phyloP scores from a whole-genome alignment of 1,140 invertebrate genomes.

The Dinothrombium tinctorium region DNA sequence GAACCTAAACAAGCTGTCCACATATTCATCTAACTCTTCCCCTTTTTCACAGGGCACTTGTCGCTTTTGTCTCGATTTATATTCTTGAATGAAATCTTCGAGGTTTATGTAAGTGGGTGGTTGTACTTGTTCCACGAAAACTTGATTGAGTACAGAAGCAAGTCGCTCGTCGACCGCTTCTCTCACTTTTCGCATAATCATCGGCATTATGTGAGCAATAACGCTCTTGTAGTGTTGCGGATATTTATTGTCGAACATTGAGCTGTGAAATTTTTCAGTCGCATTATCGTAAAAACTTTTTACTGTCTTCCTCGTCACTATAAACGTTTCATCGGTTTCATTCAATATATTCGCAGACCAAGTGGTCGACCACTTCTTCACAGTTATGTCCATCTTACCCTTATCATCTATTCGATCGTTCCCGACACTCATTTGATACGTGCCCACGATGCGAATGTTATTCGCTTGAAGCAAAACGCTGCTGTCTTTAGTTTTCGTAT shows the following conservation, averaged over 20 bases:
- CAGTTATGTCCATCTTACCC: background rate
- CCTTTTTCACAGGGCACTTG: constrained; percentile 18
- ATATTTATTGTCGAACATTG: background rate
- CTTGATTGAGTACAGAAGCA: background rate
- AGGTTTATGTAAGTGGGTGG: background rate
- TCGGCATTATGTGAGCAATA: background rate
- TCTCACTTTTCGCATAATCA: background rate
- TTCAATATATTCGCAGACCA: background rate
- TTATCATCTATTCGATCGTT: background rate
- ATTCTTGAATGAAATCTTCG: background rate
- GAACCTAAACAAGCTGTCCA: constrained; percentile 17
- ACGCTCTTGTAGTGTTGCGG: background rate
- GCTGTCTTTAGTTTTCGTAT: background rate
- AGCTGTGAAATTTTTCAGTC: background rate
- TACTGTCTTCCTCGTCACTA: background rate
- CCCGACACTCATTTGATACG: background rate
- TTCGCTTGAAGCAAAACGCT: background rate
- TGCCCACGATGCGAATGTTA: background rate
- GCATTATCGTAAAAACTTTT: constrained; percentile 1
- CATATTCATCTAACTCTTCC: constrained; percentile 18
- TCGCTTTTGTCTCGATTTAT: constrained; percentile 2
- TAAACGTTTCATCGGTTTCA: background rate
- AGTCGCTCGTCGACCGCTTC: background rate
- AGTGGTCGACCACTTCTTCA: background rate
- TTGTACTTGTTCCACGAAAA: background rate